A percentile compares a stretch with the other conserved stretches of the same genome.
phyloP scores from a whole-genome alignment of 2,888 invertebrate genomes.

The Xestia rhomboidea region DNA sequence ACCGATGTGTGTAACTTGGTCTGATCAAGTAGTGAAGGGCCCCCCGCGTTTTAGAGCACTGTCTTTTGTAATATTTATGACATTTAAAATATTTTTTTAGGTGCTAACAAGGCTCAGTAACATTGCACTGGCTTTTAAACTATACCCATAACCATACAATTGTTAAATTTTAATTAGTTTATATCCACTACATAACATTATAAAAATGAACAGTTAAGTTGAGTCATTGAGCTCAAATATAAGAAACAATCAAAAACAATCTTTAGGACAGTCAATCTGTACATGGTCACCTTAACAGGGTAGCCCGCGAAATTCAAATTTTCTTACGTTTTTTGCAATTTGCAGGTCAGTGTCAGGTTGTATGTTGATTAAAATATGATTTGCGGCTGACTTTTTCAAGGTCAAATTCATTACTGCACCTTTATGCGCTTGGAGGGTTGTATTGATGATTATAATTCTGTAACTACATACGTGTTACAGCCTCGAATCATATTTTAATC shows the following conservation, averaged over 20 bases:
- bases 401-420: too few relatives aligned
- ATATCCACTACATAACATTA: background rate
- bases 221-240: background rate
- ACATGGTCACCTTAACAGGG: too few relatives aligned
- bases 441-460: too few relatives aligned
- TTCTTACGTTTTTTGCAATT: too few relatives aligned
- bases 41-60: background rate
- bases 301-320: too few relatives aligned
- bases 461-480: too few relatives aligned
- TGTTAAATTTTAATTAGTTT: background rate
- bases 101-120: background rate
- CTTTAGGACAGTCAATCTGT: background rate
- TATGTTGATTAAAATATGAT: too few relatives aligned
- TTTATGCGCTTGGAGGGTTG: too few relatives aligned
- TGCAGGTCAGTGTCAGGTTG: too few relatives aligned
- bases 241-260: background rate
- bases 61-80: background rate
- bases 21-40: background rate
- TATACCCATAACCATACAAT: background rate
- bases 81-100: background rate
- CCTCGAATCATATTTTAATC: too few relatives aligned
- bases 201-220: background rate
- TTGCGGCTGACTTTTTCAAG: too few relatives aligned
- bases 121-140: background rate
- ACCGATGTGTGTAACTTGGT: background rate